A percentile compares a stretch with the other conserved stretches of the same genome.
Conservation (phyloP, 2,113 vertebrate species). For the Prinia subflava region DNA sequence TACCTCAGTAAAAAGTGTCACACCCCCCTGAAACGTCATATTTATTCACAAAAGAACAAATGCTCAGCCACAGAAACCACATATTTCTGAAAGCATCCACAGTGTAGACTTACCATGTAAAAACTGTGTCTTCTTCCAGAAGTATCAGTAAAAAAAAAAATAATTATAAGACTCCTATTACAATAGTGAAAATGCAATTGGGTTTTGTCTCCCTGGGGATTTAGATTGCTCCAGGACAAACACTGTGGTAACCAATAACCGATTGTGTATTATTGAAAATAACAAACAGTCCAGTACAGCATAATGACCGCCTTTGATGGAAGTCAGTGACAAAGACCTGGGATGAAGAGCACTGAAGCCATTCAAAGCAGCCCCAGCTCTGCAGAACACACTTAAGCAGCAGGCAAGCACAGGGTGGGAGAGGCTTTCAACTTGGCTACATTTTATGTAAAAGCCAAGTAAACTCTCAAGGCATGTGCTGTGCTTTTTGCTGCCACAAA, state of each 20-base stretch:
- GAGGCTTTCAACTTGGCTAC: neutral
- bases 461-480: neutral
- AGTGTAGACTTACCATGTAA: neutral
- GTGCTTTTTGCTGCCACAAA: neutral
- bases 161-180: neutral
- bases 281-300: neutral
- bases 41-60: neutral
- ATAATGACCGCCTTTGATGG: neutral
- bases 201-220: neutral
- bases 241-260: neutral
- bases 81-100: neutral
- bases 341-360: neutral
- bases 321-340: neutral
- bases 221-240: neutral
- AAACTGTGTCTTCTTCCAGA: neutral
- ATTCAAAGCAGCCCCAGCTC: neutral
- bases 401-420: neutral
- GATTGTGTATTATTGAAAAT: neutral
- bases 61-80: neutral
- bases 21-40: neutral
- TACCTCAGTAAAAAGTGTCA: neutral
- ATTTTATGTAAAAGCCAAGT: neutral
- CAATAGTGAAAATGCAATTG: neutral
- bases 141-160: fast-evolving
- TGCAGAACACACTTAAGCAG: neutral